phyloP scores from a whole-genome alignment of 2,113 vertebrate genomes.

The Ictalurus punctatus region DNA sequence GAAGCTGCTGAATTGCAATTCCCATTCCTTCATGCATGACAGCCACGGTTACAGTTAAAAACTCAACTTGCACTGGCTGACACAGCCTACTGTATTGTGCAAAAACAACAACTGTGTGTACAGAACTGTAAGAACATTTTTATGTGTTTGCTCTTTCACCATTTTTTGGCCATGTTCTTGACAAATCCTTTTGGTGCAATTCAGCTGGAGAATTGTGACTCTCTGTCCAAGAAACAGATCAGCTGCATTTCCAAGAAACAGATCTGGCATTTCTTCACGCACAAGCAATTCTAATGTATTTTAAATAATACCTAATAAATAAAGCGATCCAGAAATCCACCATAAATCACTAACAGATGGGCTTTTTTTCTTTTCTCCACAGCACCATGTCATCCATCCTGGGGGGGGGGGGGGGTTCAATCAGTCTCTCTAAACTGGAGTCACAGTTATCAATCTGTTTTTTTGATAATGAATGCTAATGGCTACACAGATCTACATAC shows the following conservation, averaged over 20 bases:
- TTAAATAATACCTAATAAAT: constrained; percentile 29
- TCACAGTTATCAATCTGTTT: background rate
- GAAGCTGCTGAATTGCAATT: background rate
- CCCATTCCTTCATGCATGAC: background rate
- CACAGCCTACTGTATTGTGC: background rate
- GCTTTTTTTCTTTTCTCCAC: constrained; percentile 44
- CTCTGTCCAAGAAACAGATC: background rate
- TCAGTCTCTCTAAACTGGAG: background rate
- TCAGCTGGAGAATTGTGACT: background rate
- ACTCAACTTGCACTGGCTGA: background rate
- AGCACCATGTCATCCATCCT: constrained; percentile 33
- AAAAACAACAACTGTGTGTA: background rate
- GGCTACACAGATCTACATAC: background rate
- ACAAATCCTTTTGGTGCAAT: background rate
- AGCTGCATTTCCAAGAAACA: background rate
- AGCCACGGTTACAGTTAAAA: background rate
- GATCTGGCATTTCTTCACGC: constrained; percentile 1
- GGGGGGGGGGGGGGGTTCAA: background rate
- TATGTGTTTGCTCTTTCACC: background rate
- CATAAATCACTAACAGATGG: constrained; percentile 62
- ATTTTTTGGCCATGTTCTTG: background rate
- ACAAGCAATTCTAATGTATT: background rate
- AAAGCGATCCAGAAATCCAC: constrained; percentile 42
- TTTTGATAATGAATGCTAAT: background rate
- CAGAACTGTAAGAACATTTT: background rate